Evolutionary conservation across 2,113 vertebrate species (phyloP).

Genomic region (Hippocampus zosterae): DNA sequence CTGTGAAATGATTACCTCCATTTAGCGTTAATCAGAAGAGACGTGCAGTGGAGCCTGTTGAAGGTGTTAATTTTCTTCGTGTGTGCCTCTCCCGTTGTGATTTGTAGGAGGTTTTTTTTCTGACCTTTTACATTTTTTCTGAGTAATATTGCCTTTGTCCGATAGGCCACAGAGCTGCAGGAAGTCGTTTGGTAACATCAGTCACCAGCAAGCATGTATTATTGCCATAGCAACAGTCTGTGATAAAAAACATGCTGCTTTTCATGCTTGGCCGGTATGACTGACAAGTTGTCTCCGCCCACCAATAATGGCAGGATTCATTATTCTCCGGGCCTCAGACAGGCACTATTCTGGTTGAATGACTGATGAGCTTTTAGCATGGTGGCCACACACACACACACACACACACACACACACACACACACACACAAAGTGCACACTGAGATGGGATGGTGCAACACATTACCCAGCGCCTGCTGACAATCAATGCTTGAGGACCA

Average conservation of each 20-base stretch:
- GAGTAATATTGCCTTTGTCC: slow-evolving; percentile 14
- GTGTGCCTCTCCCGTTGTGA: not conserved
- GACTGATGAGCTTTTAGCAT: slow-evolving; percentile 47
- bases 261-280: slow-evolving; percentile 59
- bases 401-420: not conserved
- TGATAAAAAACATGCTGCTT: slow-evolving; percentile 56
- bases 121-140: slow-evolving; percentile 5
- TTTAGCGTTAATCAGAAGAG: slow-evolving; percentile 24
- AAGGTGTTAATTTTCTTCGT: slow-evolving; percentile 16
- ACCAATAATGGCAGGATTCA: slow-evolving; percentile 67
- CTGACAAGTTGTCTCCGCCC: slow-evolving; percentile 61
- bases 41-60: slow-evolving; percentile 35
- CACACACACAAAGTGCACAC: not conserved
- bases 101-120: not conserved
- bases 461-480: slow-evolving; percentile 8
- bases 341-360: slow-evolving; percentile 58
- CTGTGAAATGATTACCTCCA: slow-evolving; percentile 28
- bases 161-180: slow-evolving; percentile 18
- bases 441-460: slow-evolving; percentile 10
- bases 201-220: slow-evolving; percentile 22
- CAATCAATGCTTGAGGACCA: slow-evolving; percentile 5
- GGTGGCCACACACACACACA: slow-evolving; percentile 22
- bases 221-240: slow-evolving; percentile 60
- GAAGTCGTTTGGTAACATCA: slow-evolving; percentile 30
- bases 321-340: slow-evolving; percentile 57